phyloP scores from a whole-genome alignment of 1,140 invertebrate genomes.

The Berghia stephanieae region DNA sequence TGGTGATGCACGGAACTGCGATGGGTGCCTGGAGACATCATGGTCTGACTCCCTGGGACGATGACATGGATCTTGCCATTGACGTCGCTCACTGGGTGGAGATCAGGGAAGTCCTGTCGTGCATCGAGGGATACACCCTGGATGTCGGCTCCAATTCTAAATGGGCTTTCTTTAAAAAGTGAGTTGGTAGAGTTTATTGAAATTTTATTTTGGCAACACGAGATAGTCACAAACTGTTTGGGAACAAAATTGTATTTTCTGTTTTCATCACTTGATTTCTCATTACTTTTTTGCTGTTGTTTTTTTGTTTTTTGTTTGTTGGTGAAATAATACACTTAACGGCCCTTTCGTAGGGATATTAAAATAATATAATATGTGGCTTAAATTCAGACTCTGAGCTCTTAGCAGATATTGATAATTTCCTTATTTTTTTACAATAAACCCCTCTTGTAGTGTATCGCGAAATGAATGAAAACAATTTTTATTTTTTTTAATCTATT shows the following conservation, averaged over 20 bases:
- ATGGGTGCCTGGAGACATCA: constrained; percentile 20
- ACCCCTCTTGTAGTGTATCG: no score
- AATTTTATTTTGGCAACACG: neutral
- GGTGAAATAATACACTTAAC: no score
- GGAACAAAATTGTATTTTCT: neutral
- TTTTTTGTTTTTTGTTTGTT: no score
- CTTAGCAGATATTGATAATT: no score
- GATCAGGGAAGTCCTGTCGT: neutral
- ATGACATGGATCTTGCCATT: constrained; percentile 21
- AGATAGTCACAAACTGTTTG: neutral
- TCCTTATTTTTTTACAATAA: no score
- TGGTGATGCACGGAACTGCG: neutral
- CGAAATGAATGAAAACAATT: no score
- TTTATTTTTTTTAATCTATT: no score
- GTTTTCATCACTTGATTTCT: no score
- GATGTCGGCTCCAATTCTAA: neutral
- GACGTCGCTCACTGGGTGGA: constrained; percentile 17
- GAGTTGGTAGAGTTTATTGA: neutral
- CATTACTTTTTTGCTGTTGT: no score
- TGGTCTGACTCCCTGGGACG: constrained; percentile 18
- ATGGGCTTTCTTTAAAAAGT: constrained; percentile 18
- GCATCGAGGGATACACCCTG: constrained; percentile 12
- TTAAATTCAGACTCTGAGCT: no score
- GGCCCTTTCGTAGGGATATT: no score
- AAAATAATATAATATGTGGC: no score